Evolutionary conservation across 1,140 invertebrate genomes (phyloP).

Genomic region (Polyergus mexicanus): DNA sequence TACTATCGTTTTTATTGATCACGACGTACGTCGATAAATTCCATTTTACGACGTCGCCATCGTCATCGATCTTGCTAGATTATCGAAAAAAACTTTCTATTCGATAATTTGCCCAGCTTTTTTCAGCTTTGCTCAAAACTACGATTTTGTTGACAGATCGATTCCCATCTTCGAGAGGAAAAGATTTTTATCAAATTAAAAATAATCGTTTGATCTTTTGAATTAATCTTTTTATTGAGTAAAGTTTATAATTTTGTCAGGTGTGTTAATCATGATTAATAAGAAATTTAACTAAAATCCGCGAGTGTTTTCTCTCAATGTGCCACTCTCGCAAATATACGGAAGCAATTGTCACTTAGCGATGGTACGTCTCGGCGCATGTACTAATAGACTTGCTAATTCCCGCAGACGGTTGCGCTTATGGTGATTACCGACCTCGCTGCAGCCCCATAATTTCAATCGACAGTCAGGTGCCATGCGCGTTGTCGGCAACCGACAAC

Average conservation of each 20-base stretch:
- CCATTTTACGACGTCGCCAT: slow-evolving; percentile 64
- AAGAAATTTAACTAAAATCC: not conserved
- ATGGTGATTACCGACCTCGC: slow-evolving; percentile 57
- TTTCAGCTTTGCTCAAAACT: slow-evolving; percentile 8
- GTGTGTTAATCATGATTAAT: not conserved
- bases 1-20: slow-evolving; percentile 52
- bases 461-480: slow-evolving; percentile 53
- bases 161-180: not conserved
- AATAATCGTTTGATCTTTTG: not conserved
- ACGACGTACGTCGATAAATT: slow-evolving; percentile 72
- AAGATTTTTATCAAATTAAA: slow-evolving; percentile 6
- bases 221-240: too few relatives aligned
- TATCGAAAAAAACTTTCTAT: slow-evolving; percentile 54
- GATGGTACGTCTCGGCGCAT: slow-evolving; percentile 28
- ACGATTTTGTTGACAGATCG: slow-evolving; percentile 39
- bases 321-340: slow-evolving; percentile 8
- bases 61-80: slow-evolving; percentile 68
- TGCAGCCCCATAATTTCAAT: slow-evolving; percentile 46
- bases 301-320: not conserved
- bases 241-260: not conserved
- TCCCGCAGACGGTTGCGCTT: slow-evolving; percentile 48
- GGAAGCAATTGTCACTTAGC: slow-evolving; percentile 7
- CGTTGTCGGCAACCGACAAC: slow-evolving; percentile 8
- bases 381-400: slow-evolving; percentile 62
- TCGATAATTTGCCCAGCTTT: slow-evolving; percentile 44